Evolutionary conservation across 2,888 invertebrate genomes (phyloP), one percentile per base, ranked within the genome.

Genomic region (Macrophya annulata): DNA sequence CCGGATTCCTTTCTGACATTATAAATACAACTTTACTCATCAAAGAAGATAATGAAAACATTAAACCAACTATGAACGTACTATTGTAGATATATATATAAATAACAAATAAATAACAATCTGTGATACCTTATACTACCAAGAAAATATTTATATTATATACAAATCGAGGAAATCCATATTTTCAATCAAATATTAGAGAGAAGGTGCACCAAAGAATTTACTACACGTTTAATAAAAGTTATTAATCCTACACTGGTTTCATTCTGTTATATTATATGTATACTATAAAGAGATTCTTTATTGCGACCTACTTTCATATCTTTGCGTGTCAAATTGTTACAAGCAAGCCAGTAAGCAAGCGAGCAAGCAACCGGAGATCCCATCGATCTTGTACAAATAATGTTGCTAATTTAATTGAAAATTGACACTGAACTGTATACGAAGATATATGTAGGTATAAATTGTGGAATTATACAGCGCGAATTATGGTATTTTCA

Each of bases 241-340:
- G 12, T 37, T 15, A 68, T 17, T 31, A 25, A 72, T 45, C 21
- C 17, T 74, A 37, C 31, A 15, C 68, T 37, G 68, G 68, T 68
- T 68, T 68, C 21, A 68, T 68, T 68, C 37, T 15, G 31, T 37
- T 17, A 55, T 55, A 17, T 31, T 55, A 17, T 31, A 37, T 31
- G 10, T 65, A 9, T 65, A 45, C 72, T 72, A 45, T 45, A 74
- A 43, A 25, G 55, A 51, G 31, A 77, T 17, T 77, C 77, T 51
- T 55, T 31, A 77, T 77, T 77, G 55, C 55, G 77, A 77, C 77
- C 77, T 55, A 77, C 77, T 77, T 77, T 77, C 77, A 37, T 77
- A 77, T 51, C 25, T 55, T 55, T 55, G 40, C 77, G 74, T 74
- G 45, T 74, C 74, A 45, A 74, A 45, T 74, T 72, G 71, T 43